Evolutionary conservation across 2,113 vertebrate species (phyloP).

Genomic region (Rana temporaria): DNA sequence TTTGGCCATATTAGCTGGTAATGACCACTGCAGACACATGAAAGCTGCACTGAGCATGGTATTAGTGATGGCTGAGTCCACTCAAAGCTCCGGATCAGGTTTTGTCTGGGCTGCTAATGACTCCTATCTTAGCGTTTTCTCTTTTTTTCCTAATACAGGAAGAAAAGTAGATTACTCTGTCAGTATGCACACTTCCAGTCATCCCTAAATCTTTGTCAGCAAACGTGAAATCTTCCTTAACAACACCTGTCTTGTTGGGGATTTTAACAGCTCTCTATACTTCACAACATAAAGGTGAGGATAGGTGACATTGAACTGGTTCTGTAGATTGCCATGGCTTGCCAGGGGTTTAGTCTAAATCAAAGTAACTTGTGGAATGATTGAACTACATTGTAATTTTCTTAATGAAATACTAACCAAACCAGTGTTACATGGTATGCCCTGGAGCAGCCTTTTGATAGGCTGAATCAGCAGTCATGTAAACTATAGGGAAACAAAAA

Average conservation of each 20-base stretch:
- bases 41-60: conserved; percentile 70
- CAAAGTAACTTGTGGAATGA: no score
- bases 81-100: conserved; percentile 62
- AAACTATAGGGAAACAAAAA: no score
- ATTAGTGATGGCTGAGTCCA: conserved; percentile 66
- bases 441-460: no score
- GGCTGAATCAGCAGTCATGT: no score
- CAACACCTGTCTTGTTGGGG: background rate
- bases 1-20: conserved; percentile 68
- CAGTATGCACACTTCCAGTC: background rate
- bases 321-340: no score
- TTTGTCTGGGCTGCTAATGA: conserved; percentile 33
- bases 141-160: conserved; percentile 57
- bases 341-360: no score
- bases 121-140: conserved; percentile 31
- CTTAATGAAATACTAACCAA: no score
- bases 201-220: conserved; percentile 1
- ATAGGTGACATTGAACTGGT: no score
- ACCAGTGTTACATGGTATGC: no score
- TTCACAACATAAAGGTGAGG: background rate
- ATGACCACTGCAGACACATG: conserved; percentile 80
- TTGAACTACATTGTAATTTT: no score
- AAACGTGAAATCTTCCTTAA: background rate
- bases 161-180: conserved; percentile 21
- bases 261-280: background rate